A percentile compares a stretch with the other conserved stretches of the same genome.
phyloP scores from a whole-genome alignment of 2,888 invertebrate genomes.

The Meganola albula region DNA sequence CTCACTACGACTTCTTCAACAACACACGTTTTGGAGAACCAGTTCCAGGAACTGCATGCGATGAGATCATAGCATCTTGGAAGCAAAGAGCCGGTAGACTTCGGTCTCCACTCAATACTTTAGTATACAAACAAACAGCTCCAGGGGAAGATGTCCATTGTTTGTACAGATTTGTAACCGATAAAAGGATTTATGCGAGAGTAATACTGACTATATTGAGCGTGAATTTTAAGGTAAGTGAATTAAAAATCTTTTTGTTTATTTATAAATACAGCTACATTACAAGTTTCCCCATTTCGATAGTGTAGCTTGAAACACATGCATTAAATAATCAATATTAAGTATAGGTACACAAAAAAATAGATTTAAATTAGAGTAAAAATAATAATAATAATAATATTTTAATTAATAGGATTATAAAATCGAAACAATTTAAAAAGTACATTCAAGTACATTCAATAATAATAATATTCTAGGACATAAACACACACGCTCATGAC shows the following conservation, averaged over 20 bases:
- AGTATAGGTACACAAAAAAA: too few relatives aligned
- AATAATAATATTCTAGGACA: too few relatives aligned
- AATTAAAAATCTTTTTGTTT: background rate
- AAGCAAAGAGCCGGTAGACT: conserved; percentile 85
- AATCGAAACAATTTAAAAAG: too few relatives aligned
- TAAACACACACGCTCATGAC: too few relatives aligned
- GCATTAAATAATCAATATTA: background rate
- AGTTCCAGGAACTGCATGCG: conserved; percentile 88
- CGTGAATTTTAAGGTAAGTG: conserved; percentile 87
- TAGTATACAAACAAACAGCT: conserved; percentile 89
- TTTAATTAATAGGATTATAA: too few relatives aligned
- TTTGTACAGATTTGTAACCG: conserved; percentile 89
- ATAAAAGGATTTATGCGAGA: conserved; percentile 87
- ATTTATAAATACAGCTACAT: background rate
- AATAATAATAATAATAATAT: too few relatives aligned
- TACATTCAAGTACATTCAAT: too few relatives aligned
- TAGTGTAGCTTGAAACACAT: too few relatives aligned
- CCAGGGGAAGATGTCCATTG: conserved; percentile 87
- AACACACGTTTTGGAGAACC: conserved; percentile 91
- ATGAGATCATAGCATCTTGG: conserved; percentile 93
- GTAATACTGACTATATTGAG: conserved; percentile 86
- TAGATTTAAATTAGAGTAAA: too few relatives aligned
- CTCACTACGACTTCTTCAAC: conserved; percentile 95
- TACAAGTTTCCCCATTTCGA: too few relatives aligned
- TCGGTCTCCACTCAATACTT: conserved; percentile 89